These are phyloP conservation scores for Phoebastria nigripes DNA, from an alignment of 2,797 vertebrate genomes.

Conservation along the genomic window DNA sequence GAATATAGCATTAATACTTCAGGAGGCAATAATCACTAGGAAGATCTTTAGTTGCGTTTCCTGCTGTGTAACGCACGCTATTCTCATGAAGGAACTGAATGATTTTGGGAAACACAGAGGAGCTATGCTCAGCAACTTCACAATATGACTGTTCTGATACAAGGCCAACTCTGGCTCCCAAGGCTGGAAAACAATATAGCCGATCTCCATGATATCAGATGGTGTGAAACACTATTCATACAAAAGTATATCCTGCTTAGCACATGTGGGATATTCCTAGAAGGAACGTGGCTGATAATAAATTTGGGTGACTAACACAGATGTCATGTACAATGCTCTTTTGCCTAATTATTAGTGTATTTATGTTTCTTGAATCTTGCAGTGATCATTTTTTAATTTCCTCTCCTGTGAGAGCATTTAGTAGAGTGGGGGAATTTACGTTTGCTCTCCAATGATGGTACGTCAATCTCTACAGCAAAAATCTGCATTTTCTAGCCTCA, in stretches of 20 bases:
- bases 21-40: not conserved
- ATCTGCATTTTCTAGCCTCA: not conserved
- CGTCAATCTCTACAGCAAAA: not conserved
- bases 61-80: not conserved
- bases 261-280: slow-evolving; percentile 18
- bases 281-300: not conserved
- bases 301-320: slow-evolving; percentile 23
- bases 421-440: not conserved
- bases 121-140: not conserved
- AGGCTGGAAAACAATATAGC: not conserved
- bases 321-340: slow-evolving; percentile 4
- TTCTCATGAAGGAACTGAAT: not conserved
- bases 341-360: slow-evolving; percentile 47
- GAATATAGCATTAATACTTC: not conserved
- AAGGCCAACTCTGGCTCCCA: not conserved
- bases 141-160: not conserved
- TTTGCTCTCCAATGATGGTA: not conserved
- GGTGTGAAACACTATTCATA: slow-evolving; percentile 18
- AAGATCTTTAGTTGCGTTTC: not conserved
- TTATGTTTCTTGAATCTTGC: slow-evolving; percentile 42
- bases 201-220: not conserved
- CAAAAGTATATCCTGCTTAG: not conserved
- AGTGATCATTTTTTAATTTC: slow-evolving; percentile 12
- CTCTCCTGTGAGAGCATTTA: slow-evolving; percentile 35
- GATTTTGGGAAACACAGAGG: not conserved